Conservation (phyloP, 2,888 invertebrate species). For the Polymixis flavicincta region DNA sequence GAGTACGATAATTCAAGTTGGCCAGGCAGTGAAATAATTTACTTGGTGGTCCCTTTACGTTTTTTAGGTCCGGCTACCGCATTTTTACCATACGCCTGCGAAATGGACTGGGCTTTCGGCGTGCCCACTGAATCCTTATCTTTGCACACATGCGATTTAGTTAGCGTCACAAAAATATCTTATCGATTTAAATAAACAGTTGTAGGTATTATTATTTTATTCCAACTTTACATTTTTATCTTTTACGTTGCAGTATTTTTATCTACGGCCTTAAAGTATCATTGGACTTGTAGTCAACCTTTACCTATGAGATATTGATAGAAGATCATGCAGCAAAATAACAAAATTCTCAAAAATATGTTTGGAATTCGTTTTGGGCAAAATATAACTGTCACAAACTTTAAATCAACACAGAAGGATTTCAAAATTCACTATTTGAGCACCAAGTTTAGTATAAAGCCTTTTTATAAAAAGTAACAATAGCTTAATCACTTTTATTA, state of each 20-base stretch:
- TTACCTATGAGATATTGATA: background rate
- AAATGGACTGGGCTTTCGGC: constrained; percentile 65
- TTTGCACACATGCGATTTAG: constrained; percentile 65
- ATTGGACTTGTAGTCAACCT: constrained; percentile 20
- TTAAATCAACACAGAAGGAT: constrained; percentile 13
- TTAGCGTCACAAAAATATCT: constrained; percentile 66
- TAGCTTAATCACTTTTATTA: constrained; percentile 70
- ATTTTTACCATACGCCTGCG: constrained; percentile 76
- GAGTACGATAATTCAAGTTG: constrained; percentile 86
- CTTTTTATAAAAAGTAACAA: constrained; percentile 62
- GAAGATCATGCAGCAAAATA: background rate
- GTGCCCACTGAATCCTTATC: constrained; percentile 69
- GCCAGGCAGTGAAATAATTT: constrained; percentile 85
- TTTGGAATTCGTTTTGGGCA: constrained; percentile 14
- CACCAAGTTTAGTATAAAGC: constrained; percentile 1
- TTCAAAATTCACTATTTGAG: constrained; percentile 20
- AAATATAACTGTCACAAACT: constrained; percentile 18
- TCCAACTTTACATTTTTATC: constrained; percentile 24
- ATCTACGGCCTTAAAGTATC: constrained; percentile 13
- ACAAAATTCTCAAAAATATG: background rate
- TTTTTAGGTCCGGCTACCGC: constrained; percentile 81
- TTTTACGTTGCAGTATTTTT: constrained; percentile 23
- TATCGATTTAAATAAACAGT: constrained; percentile 58
- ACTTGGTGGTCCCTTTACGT: constrained; percentile 84
- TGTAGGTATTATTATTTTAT: constrained; percentile 41